Percentiles rank a stretch among this genome's conserved stretches.
These are phyloP conservation scores for Drosophila phalerata DNA, from an alignment of 2,888 invertebrate species.

Conservation along the genomic window DNA sequence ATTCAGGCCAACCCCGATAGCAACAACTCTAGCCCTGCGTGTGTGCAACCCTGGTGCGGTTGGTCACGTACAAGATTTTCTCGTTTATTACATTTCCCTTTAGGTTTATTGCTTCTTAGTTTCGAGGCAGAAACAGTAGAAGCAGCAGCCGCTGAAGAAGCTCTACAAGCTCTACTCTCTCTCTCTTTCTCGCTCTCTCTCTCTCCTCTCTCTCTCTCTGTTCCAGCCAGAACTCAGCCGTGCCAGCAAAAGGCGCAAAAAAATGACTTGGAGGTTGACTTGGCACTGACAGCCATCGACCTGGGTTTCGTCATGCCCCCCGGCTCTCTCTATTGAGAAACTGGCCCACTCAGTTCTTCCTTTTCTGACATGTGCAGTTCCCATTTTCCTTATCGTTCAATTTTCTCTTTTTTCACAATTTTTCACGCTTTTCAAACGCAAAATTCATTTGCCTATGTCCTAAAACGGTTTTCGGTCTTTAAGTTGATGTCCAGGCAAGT, in stretches of 20 bases:
- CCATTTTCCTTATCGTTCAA: conserved; percentile 41
- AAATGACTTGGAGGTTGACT: conserved; percentile 74
- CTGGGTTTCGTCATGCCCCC: conserved; percentile 71
- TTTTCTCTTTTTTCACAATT: conserved; percentile 55
- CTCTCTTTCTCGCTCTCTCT: conserved; percentile 3
- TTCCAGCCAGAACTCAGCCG: conserved; percentile 49
- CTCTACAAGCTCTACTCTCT: conserved; percentile 4
- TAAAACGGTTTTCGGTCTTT: conserved; percentile 17
- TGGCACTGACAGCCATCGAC: conserved; percentile 78
- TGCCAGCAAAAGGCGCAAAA: conserved; percentile 42
- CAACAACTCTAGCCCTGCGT: conserved; percentile 15
- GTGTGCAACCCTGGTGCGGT: conserved; percentile 80
- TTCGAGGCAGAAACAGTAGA: conserved; percentile 57
- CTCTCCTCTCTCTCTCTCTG: neutral
- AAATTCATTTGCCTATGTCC: conserved; percentile 79
- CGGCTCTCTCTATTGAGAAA: neutral
- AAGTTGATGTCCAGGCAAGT: conserved; percentile 54
- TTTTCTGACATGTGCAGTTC: conserved; percentile 71
- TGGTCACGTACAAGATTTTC: conserved; percentile 85
- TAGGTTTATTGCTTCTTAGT: conserved; percentile 84
- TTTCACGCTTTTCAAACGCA: conserved; percentile 81
- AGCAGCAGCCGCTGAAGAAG: conserved; percentile 29
- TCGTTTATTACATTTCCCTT: conserved; percentile 85
- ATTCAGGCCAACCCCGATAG: conserved; percentile 54
- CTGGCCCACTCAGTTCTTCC: neutral